These are phyloP conservation scores for Diplolepis rosae DNA, from an alignment of 2,888 invertebrate genomes.

Conservation along the genomic window DNA sequence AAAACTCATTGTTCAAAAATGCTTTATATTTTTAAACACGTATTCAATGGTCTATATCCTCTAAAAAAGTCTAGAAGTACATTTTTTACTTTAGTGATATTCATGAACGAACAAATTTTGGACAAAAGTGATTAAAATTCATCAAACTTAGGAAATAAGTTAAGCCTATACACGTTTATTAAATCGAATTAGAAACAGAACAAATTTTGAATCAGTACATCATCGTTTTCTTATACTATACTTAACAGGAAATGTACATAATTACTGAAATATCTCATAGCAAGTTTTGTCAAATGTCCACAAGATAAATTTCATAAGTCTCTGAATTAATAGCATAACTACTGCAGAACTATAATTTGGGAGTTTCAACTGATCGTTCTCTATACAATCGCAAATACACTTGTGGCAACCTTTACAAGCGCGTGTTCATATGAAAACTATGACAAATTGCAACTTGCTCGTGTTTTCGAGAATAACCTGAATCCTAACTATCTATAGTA, in stretches of 20 bases:
- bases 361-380: conserved; percentile 2
- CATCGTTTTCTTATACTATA: background rate
- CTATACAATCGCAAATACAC: conserved; percentile 10
- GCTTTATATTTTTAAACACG: too few relatives aligned
- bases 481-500: conserved; percentile 22
- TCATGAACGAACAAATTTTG: too few relatives aligned
- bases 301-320: background rate
- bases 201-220: too few relatives aligned
- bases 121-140: background rate
- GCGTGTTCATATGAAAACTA: conserved; percentile 26
- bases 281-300: background rate
- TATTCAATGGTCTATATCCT: too few relatives aligned
- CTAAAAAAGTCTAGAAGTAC: too few relatives aligned
- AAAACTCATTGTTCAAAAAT: too few relatives aligned
- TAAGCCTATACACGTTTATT: background rate
- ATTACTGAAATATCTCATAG: background rate
- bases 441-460: conserved; percentile 27
- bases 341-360: conserved; percentile 6
- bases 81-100: too few relatives aligned
- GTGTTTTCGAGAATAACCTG: conserved; percentile 26
- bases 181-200: too few relatives aligned
- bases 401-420: background rate
- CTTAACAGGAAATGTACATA: background rate
- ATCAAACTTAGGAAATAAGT: background rate
- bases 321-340: background rate